These are phyloP conservation scores for Cettia cetti DNA, from an alignment of 2,113 vertebrate genomes.

Conservation along the genomic window DNA sequence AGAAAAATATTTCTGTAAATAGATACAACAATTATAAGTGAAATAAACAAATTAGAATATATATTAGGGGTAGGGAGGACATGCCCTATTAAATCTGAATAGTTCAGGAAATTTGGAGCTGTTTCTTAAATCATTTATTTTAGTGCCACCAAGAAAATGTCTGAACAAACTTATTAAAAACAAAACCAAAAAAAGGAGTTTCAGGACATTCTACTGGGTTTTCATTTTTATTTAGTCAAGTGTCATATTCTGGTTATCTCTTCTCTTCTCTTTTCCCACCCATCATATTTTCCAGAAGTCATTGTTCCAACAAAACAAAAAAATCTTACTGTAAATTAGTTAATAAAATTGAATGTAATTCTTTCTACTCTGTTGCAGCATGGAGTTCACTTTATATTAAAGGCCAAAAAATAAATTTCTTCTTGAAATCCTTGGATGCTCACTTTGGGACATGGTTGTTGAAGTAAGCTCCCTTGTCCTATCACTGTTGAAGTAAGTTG, in stretches of 20 bases:
- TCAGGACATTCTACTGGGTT: neutral
- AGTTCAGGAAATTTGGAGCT: neutral
- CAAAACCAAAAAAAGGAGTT: neutral
- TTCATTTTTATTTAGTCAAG: neutral
- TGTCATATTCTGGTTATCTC: neutral
- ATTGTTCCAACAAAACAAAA: neutral
- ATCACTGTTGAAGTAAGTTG: no score
- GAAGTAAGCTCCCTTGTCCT: neutral
- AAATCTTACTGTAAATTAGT: neutral
- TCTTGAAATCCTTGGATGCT: neutral
- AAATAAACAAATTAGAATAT: neutral
- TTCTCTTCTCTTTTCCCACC: neutral
- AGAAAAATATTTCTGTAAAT: neutral
- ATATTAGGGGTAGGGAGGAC: neutral
- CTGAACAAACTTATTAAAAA: neutral
- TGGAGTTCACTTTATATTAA: rapidly evolving
- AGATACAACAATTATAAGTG: neutral
- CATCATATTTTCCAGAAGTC: neutral
- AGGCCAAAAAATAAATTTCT: neutral
- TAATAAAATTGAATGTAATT: neutral
- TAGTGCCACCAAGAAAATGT: neutral
- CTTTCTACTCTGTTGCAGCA: neutral
- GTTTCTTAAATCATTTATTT: neutral
- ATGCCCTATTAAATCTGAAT: neutral
- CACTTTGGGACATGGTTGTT: neutral